Evolutionary conservation across 2,113 vertebrate genomes (phyloP).

Genomic region (Vulpes lagopus): DNA sequence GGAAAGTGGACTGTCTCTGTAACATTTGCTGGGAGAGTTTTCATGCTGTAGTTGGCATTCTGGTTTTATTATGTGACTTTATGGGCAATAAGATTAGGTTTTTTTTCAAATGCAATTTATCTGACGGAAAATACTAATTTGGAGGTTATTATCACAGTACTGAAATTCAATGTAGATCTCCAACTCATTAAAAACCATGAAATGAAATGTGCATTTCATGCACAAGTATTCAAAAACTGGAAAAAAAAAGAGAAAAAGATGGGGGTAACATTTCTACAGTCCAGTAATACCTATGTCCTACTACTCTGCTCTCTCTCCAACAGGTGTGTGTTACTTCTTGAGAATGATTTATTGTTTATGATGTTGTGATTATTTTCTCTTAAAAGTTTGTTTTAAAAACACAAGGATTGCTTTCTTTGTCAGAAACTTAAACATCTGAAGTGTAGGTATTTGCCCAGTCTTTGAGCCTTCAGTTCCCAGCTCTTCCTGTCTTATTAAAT

Average conservation of each 20-base stretch:
- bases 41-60: slow-evolving; percentile 31
- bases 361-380: neutral
- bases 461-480: neutral
- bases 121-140: slow-evolving; percentile 80
- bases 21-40: slow-evolving; percentile 54
- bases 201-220: slow-evolving; percentile 1
- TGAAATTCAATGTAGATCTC: slow-evolving; percentile 67
- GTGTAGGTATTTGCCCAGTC: neutral
- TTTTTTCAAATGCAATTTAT: slow-evolving; percentile 67
- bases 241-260: neutral
- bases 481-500: neutral
- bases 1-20: neutral
- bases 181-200: slow-evolving; percentile 58
- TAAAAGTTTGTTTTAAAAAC: slow-evolving; percentile 29
- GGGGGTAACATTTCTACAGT: neutral
- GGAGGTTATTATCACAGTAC: slow-evolving; percentile 59
- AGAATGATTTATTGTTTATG: neutral
- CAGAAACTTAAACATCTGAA: slow-evolving; percentile 29
- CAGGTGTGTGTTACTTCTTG: neutral
- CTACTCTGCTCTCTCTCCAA: neutral
- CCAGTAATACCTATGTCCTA: neutral
- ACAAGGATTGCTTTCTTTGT: neutral
- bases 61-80: slow-evolving; percentile 70
- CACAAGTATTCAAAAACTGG: neutral
- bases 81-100: slow-evolving; percentile 60